Base-by-base conservation (phyloP, 1,140 invertebrate genomes). In the Phortica variegata region DNA sequence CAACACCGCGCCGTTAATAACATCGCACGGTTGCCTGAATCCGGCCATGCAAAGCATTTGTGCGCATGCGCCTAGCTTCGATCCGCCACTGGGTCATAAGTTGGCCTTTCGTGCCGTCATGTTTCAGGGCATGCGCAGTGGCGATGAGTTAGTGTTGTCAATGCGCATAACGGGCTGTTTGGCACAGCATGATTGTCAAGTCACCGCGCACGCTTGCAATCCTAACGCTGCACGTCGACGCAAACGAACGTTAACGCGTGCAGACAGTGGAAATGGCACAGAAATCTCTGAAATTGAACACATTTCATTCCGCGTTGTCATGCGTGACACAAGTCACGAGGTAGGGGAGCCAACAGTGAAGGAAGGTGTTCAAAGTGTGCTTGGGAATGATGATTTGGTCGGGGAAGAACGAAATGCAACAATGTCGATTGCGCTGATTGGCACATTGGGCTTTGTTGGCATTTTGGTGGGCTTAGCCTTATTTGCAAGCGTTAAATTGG, bases 51-150 rank as follows among this genome's bases (percentile, higher is more conserved):
- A 73, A 23, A 77, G 72, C 10, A 75, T 84, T 15, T 83, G 80
- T 46, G 78, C 82, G 2, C 51, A 78, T 58, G 59, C 82, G 59
- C 79, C 85, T 47, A 65, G 78, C n/a, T 36, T 47, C 6, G 73
- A 76, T 19, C 60, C 62, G n/a, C 70, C 73, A 1, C 23, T 76
- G n/a, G 73, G 73, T 0, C 65, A 74, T 39, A 38, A 65, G 5
- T 50, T 77, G 5, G 43, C 39, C 39, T 86, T 85, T 54, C 78
- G 84, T 37, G 83, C 84, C 0, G 85, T 87, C 44, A 81, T 86
- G 77, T 87, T 87, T 58, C 83, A 86, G 51, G 84, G 82, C 4
- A 85, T 85, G 81, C 75, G 75, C 17, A 82, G 81, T 51, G 83
- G 81, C 2, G 85, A 87, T 48, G 79, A 83, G 31, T 77, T 87